These are phyloP conservation scores for Sebastes alutus DNA, from an alignment of 2,797 vertebrate species.

Conservation along the genomic window DNA sequence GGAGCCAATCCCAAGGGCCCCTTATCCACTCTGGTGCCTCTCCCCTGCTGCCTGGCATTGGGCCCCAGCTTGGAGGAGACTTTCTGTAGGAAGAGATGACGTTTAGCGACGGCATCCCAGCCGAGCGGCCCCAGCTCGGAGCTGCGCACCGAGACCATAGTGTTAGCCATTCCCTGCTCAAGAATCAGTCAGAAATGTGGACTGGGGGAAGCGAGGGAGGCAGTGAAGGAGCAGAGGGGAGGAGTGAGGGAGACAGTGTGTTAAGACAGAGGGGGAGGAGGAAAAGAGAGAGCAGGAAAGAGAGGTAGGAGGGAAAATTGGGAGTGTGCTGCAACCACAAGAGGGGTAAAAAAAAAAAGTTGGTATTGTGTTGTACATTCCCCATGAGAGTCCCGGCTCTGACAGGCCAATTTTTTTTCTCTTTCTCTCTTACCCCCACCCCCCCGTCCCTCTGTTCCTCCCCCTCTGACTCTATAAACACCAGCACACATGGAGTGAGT, in stretches of 20 bases:
- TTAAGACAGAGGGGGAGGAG: conserved; percentile 43
- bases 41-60: conserved; percentile 41
- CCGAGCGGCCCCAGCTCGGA: conserved; percentile 71
- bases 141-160: conserved; percentile 73
- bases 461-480: conserved; percentile 62
- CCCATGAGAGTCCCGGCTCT: conserved; percentile 54
- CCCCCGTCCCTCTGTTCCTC: background rate
- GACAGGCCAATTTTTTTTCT: conserved; percentile 37
- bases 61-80: conserved; percentile 76
- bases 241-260: conserved; percentile 53
- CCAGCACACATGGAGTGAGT: conserved; percentile 71
- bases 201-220: conserved; percentile 30
- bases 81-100: conserved; percentile 76
- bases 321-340: conserved; percentile 56
- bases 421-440: background rate
- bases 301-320: conserved; percentile 45
- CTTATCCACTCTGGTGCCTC: conserved; percentile 27
- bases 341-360: conserved; percentile 33
- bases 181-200: conserved; percentile 47
- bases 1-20: conserved; percentile 27
- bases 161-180: conserved; percentile 75
- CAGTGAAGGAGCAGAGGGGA: conserved; percentile 49
- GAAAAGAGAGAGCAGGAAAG: conserved; percentile 27
- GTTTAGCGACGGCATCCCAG: conserved; percentile 77
- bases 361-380: conserved; percentile 70